Conservation (phyloP, 2,797 vertebrate species). For the Pantherophis vulpinus region DNA sequence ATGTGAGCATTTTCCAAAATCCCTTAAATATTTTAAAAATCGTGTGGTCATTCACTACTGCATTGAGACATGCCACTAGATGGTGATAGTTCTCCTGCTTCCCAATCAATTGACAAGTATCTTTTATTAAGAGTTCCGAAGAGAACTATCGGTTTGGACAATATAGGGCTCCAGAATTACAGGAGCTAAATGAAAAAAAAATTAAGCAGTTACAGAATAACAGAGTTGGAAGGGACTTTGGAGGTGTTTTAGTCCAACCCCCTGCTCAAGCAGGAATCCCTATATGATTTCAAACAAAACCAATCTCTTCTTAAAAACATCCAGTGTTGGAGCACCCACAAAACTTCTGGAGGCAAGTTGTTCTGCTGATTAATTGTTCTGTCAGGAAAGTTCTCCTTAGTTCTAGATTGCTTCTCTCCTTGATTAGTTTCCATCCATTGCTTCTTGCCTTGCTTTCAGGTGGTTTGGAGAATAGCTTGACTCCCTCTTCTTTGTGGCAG, state of each 20-base stretch:
- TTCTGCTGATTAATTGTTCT: not conserved
- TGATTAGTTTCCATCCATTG: not conserved
- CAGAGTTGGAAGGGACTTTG: not conserved
- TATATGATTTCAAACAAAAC: not conserved
- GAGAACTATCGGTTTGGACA: not conserved
- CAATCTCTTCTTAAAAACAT: not conserved
- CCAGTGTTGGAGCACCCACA: not conserved
- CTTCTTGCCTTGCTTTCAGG: not conserved
- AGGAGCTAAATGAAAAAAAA: not conserved
- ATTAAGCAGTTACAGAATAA: not conserved
- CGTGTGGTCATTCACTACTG: not conserved
- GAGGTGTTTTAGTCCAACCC: not conserved
- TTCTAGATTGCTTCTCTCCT: not conserved
- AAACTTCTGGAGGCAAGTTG: not conserved
- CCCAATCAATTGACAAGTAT: not conserved
- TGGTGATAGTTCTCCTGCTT: conserved; percentile 48
- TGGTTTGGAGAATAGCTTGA: not conserved
- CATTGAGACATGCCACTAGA: conserved; percentile 31
- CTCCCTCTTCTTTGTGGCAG: not conserved
- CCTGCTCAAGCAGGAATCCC: not conserved
- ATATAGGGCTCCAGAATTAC: not conserved
- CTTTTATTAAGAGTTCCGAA: not conserved
- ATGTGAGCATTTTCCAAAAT: not conserved
- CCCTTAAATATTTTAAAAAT: not conserved
- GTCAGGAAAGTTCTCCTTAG: not conserved